Percentiles rank a stretch among this genome's conserved stretches.
Evolutionary conservation across 2,113 vertebrate genomes (phyloP).

Genomic region (Ciconia boyciana): DNA sequence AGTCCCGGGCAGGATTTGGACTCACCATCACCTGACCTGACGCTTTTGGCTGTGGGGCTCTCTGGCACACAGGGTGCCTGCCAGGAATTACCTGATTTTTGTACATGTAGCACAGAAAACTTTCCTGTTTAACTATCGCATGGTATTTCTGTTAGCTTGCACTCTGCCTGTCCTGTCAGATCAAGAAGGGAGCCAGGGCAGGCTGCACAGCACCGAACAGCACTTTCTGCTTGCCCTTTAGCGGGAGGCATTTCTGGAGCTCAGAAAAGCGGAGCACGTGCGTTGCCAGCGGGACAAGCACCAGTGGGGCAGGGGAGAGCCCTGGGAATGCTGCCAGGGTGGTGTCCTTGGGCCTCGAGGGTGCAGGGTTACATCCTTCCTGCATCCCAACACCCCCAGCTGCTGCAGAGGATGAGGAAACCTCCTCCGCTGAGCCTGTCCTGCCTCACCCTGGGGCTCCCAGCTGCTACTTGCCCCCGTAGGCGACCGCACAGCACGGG

Average conservation of each 20-base stretch:
- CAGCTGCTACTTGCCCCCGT: accelerated
- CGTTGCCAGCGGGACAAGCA: not conserved
- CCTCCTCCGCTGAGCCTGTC: no score
- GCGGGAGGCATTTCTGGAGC: not conserved
- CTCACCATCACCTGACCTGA: not conserved
- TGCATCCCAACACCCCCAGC: accelerated
- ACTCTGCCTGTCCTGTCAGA: not conserved
- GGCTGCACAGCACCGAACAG: accelerated
- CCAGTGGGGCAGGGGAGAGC: not conserved
- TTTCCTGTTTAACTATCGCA: accelerated
- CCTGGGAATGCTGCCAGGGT: not conserved
- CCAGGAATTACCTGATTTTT: not conserved
- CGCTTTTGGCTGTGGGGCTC: not conserved
- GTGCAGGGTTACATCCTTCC: not conserved
- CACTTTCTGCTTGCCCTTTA: not conserved
- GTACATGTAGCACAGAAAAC: not conserved
- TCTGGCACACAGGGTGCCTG: not conserved
- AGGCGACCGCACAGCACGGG: not conserved
- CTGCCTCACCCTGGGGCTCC: not conserved
- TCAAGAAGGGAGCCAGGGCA: accelerated
- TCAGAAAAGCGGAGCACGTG: not conserved
- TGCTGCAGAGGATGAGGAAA: not conserved
- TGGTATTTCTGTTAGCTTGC: not conserved
- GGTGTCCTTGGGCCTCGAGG: not conserved
- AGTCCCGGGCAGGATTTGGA: not conserved